Percentiles rank a stretch among this genome's conserved stretches.
Conservation (phyloP, 2,888 invertebrate species). For the Noctua comes region DNA sequence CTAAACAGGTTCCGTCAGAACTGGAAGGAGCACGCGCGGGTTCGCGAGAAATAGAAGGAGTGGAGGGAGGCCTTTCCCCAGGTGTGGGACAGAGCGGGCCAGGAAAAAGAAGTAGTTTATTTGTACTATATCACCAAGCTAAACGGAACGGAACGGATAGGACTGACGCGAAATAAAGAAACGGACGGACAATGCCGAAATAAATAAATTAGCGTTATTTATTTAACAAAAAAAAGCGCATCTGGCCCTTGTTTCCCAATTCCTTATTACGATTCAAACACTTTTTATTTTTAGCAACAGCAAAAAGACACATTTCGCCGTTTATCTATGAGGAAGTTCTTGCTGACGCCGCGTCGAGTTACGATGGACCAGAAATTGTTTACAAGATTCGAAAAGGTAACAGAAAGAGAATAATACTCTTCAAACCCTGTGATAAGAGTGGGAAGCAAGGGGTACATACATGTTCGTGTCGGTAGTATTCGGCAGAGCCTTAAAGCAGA, state of each 20-base stretch:
- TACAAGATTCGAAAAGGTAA: constrained; percentile 53
- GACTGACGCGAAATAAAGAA: no score
- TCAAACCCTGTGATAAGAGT: background rate
- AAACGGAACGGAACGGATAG: no score
- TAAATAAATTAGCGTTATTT: background rate
- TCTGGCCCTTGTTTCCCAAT: background rate
- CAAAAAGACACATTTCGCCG: constrained; percentile 46
- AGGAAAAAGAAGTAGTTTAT: background rate
- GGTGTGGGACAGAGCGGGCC: background rate
- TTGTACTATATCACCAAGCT: background rate
- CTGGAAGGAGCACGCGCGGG: background rate
- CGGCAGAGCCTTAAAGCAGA: background rate
- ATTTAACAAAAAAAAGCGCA: background rate
- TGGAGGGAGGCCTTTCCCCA: background rate
- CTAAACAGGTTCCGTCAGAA: background rate
- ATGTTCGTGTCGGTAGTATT: background rate
- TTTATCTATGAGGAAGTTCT: constrained; percentile 41
- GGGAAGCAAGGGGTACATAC: background rate
- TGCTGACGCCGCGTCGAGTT: constrained; percentile 5
- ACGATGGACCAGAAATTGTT: constrained; percentile 28
- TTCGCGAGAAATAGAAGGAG: background rate
- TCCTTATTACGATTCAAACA: background rate
- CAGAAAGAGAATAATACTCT: background rate
- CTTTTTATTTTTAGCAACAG: constrained; percentile 29
- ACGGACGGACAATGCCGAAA: no score